phyloP scores from a whole-genome alignment of 2,888 invertebrate genomes.

The Augochlorella aurata region DNA sequence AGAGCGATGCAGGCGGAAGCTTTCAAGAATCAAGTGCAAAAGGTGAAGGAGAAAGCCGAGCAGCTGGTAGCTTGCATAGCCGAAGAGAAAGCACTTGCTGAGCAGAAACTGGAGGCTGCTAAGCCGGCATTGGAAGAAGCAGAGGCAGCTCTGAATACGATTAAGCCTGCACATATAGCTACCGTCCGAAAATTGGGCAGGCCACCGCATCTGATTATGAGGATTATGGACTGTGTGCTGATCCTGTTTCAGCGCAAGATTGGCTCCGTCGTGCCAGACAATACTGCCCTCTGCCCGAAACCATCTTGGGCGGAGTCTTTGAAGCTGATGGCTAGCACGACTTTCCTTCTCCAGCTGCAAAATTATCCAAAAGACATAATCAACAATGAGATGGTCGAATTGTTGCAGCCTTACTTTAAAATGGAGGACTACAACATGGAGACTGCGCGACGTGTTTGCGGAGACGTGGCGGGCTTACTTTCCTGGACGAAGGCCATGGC shows the following conservation, averaged over 20 bases:
- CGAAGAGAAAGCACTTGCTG: conserved; percentile 94
- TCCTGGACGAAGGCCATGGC: conserved; percentile 99
- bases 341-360: conserved; percentile 94
- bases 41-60: conserved; percentile 97
- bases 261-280: conserved; percentile 91
- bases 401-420: conserved; percentile 94
- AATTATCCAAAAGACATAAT: conserved; percentile 98
- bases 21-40: conserved; percentile 97
- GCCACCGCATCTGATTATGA: conserved; percentile 98
- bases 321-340: conserved; percentile 98
- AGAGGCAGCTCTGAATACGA: conserved; percentile 96
- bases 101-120: conserved; percentile 96
- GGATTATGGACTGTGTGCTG: conserved; percentile 98
- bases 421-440: conserved; percentile 99
- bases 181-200: conserved; percentile 96
- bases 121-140: conserved; percentile 98
- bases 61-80: conserved; percentile 92
- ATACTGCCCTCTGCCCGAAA: conserved; percentile 92
- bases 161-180: conserved; percentile 97
- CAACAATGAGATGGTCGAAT: conserved; percentile 98
- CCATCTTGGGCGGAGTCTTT: conserved; percentile 98
- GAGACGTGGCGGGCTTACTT: conserved; percentile 96
- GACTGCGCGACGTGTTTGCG: conserved; percentile 96
- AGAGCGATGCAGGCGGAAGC: conserved; percentile 97
- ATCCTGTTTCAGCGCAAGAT: conserved; percentile 94